Evolutionary conservation across 2,113 vertebrate genomes (phyloP), one percentile per base, ranked within the genome.

Genomic region (Lepus americanus): DNA sequence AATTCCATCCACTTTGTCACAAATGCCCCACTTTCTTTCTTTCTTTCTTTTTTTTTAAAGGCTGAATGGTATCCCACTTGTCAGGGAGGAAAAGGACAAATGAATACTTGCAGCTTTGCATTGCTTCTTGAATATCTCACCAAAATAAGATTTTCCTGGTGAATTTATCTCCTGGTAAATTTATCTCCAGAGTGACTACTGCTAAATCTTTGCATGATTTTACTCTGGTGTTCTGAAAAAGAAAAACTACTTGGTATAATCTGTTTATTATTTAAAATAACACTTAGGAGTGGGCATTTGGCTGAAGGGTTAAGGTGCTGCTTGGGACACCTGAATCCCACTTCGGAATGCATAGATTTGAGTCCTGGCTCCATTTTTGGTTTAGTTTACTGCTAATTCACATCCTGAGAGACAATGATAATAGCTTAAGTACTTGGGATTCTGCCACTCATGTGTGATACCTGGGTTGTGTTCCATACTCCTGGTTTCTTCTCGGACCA

Each of bases 161-260:
- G 87, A 92, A 94, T 84, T 31, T 64, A 82, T 87, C 79, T 77
- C 90, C 90, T 85, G 55, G 80, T 96, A 97, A 97, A 96, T 96
- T 95, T 95, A 97, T 89, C 76, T 96, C 39, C 11, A 66, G 93
- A 91, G 80, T 13, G 53, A 92, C 5, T 85, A 79, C 63, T 89
- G 16, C 89, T 96, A 89, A 87, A 94, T 84, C 70, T 88, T 94
- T 92, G 51, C 36, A 70, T 66, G 59, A 83, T 94, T 92, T 88
- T 82, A 82, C 87, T 55, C 19, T 87, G 78, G 78, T 82, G 39
- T 78, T 87, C 64, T 67, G 88, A 92, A 44, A 90, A 93, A 91
- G 77, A 94, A 95, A 94, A 86, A 92, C 74, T 79, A 88, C 39
- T 88, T 49, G 27, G 55, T 55, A 59, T n/a, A 44, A 55, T 74